A percentile compares a stretch with the other conserved stretches of the same genome.
These are phyloP conservation scores for Thalassophryne amazonica DNA, from an alignment of 2,797 vertebrate species.

Conservation along the genomic window DNA sequence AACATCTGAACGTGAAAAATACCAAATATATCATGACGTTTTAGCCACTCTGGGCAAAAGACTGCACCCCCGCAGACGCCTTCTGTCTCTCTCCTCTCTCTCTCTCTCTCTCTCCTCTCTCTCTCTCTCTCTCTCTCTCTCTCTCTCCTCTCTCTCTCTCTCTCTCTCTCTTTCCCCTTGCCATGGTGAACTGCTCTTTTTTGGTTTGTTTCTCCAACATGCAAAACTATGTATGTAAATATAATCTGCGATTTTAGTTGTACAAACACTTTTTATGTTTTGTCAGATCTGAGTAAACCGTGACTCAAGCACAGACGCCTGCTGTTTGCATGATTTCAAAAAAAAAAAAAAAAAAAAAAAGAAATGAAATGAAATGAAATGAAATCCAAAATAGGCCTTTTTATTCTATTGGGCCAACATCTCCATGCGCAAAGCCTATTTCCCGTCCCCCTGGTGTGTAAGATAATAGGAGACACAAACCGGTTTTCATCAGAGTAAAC, in stretches of 20 bases:
- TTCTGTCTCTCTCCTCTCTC: too few relatives aligned
- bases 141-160: too few relatives aligned
- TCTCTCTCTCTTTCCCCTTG: too few relatives aligned
- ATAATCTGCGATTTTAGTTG: constrained; percentile 97
- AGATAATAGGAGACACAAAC: constrained; percentile 42
- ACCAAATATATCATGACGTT: constrained; percentile 78
- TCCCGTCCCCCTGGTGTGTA: constrained; percentile 36
- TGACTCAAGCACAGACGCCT: constrained; percentile 74
- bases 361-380: constrained; percentile 19
- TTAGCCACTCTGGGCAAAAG: constrained; percentile 48
- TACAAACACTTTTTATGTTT: constrained; percentile 99
- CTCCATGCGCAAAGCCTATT: constrained; percentile 29
- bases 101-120: too few relatives aligned
- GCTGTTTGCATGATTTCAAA: constrained; percentile 75
- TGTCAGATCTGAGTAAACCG: constrained; percentile 99
- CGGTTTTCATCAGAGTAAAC: constrained; percentile 46
- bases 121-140: too few relatives aligned
- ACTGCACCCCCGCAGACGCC: constrained; percentile 57
- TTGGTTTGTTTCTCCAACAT: constrained; percentile 70
- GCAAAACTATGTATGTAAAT: constrained; percentile 93
- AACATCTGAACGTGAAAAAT: constrained; percentile 73
- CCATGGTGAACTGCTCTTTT: constrained; percentile 52
- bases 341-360: background rate
- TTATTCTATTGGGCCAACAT: constrained; percentile 63
- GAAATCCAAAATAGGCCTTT: constrained; percentile 19